Base-by-base conservation (phyloP, 2,797 vertebrate genomes). In the Hydrolagus colliei region DNA sequence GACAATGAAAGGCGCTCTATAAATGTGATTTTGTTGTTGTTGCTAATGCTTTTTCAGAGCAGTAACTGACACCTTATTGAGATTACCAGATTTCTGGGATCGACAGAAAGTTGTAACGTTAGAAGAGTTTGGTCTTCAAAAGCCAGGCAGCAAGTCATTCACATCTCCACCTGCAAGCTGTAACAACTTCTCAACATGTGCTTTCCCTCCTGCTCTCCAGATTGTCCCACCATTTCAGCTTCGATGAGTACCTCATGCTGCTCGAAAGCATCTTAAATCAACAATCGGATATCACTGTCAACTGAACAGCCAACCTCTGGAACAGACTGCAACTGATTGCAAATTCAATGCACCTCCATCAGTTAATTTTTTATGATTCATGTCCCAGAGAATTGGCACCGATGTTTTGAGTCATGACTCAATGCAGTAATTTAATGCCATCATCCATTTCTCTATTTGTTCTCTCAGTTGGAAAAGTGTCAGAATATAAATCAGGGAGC, bases 311-410 rank as follows among this genome's bases (percentile, higher is more conserved):
- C 77, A 52, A 52, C 41, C 41, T 52, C 6, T 52, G 41, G 41
- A 52, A 52, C 41, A 80, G 61, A 32, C 52, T 32, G 22, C 77
- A 80, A 22, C 27, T 63, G 62, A 63, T 80, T n/a, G 63, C 77
- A 80, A 79, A 63, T 65, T 80, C 77, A 80, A 80, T 32, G 62
- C 27, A 14, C 65, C 62, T 79, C 62, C 61, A 79, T 22, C 63
- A 62, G 77, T 63, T 79, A 65, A n/a, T 63, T 52, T 79, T 65
- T 79, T 12, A 27, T 63, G 77, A 79, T 65, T 79, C 61, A 79
- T 79, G 61, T 65, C 13, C 4, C 20, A 65, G 61, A 12, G 32
- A 52, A 52, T 14, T 52, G 41, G 41, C 41, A 52, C 41, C 59
- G 32, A 59, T 63, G 20, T 13, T 27, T 27, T 13, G 6, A 32